phyloP scores from a whole-genome alignment of 2,888 invertebrate species.

The Acronicta alni region DNA sequence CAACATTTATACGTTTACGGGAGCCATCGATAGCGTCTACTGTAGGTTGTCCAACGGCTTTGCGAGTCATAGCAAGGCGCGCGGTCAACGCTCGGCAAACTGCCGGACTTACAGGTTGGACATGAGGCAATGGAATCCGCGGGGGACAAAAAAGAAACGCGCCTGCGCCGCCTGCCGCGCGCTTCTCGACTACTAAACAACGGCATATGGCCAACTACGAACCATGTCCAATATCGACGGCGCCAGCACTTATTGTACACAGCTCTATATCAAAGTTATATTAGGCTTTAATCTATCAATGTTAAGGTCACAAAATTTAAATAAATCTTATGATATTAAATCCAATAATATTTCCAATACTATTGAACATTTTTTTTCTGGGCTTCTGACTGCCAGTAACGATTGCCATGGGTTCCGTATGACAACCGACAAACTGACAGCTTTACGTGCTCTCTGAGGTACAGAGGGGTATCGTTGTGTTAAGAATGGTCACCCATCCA shows the following conservation, averaged over 20 bases:
- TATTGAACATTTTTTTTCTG: no score
- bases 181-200: conserved; percentile 77
- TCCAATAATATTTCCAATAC: no score
- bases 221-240: conserved; percentile 39
- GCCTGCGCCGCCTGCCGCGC: conserved; percentile 73
- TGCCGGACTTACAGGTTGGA: conserved; percentile 88
- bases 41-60: conserved; percentile 80
- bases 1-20: conserved; percentile 61
- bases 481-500: no score
- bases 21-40: conserved; percentile 77
- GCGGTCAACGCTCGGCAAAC: conserved; percentile 88
- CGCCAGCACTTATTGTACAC: conserved; percentile 16
- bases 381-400: no score
- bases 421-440: no score
- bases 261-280: no score
- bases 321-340: no score
- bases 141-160: conserved; percentile 85
- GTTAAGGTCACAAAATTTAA: no score
- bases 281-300: no score
- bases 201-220: conserved; percentile 58
- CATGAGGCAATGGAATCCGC: conserved; percentile 87
- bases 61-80: conserved; percentile 75
- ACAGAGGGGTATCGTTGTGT: no score
- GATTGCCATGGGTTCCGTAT: no score
- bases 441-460: no score